Evolutionary conservation across 2,888 invertebrate genomes (phyloP).

Genomic region (Thymelicus acteon): DNA sequence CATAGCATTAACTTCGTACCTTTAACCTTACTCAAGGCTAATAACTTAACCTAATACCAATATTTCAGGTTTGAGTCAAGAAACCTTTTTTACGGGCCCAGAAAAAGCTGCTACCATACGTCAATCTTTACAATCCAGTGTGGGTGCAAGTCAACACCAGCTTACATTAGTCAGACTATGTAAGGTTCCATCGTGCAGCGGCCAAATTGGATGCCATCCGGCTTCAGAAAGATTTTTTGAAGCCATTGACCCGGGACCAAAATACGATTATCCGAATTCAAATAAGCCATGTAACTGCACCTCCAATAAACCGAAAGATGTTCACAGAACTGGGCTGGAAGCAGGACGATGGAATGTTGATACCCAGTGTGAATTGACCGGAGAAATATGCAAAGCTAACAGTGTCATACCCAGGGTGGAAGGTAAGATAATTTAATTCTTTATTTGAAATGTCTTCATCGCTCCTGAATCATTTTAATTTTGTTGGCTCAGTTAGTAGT

Average conservation of each 20-base stretch:
- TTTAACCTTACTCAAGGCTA: no score
- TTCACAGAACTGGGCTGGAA: background rate
- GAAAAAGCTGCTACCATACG: conserved; percentile 21
- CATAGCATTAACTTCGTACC: no score
- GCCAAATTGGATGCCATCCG: conserved; percentile 17
- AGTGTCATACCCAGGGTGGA: background rate
- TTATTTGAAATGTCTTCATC: background rate
- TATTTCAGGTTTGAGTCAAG: conserved; percentile 37
- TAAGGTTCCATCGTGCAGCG: conserved; percentile 39
- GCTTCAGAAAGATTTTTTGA: background rate
- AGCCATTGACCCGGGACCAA: no score
- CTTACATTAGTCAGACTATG: conserved; percentile 35
- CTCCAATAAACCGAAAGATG: background rate
- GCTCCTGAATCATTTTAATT: no score
- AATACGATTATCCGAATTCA: background rate
- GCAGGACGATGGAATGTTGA: background rate
- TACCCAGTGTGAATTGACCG: background rate
- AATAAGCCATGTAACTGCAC: background rate
- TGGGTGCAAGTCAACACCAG: conserved; percentile 14
- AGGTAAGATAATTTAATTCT: background rate
- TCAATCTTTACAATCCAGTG: background rate
- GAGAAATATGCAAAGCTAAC: background rate
- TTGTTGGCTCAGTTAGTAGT: no score
- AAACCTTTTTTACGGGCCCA: conserved; percentile 15
- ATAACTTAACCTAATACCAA: no score